Evolutionary conservation across 2,113 vertebrate genomes (phyloP).

Genomic region (Cryptoleucopteryx plumbea): DNA sequence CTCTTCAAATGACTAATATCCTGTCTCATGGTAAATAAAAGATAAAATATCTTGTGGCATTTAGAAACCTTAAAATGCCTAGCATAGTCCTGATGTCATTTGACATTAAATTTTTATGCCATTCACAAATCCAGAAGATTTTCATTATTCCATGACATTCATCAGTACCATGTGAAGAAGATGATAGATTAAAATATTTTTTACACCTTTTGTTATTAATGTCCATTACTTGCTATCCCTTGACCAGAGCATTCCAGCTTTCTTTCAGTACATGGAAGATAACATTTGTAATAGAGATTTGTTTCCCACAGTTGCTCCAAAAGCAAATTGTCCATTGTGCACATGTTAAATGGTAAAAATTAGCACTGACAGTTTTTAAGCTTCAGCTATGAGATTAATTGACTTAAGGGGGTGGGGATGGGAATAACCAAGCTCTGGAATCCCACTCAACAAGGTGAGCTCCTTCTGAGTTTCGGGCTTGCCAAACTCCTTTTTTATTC

Average conservation of each 20-base stretch:
- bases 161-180: neutral
- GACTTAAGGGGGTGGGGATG: neutral
- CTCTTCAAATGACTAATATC: conserved; percentile 22
- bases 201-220: neutral
- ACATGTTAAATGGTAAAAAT: neutral
- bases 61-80: conserved; percentile 25
- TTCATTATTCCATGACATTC: neutral
- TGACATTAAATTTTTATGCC: conserved; percentile 26
- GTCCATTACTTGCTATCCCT: neutral
- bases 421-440: neutral
- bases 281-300: neutral
- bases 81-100: neutral
- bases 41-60: conserved; percentile 2
- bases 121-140: neutral
- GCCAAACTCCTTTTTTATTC: neutral
- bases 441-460: neutral
- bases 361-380: neutral
- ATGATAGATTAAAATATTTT: neutral
- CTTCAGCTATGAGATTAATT: neutral
- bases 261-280: neutral
- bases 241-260: neutral
- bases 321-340: neutral
- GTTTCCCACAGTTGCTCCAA: neutral
- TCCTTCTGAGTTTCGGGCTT: neutral
- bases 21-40: neutral